Base-by-base conservation (phyloP, 2,888 invertebrate species). In the Elysia crispata region DNA sequence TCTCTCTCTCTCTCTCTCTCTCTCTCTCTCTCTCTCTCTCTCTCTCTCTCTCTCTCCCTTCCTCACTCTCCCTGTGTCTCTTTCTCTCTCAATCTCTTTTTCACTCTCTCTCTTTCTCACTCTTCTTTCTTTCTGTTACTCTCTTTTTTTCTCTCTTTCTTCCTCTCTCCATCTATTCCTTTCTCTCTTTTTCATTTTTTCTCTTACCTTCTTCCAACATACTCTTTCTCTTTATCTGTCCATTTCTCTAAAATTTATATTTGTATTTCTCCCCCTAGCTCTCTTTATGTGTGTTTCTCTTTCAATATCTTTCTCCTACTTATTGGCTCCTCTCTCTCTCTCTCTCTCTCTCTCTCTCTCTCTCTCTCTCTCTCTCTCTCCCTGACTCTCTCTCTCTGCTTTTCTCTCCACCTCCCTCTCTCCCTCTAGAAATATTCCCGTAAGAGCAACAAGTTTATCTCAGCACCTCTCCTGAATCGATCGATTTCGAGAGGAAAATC, bases 21-120 rank as follows among this genome's bases (percentile, higher is more conserved):
- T 33, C 25, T 66, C 64, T 20, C 41, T 41, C 5, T 41, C 30
- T 20, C 25, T 72, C 54, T 70, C 8, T 67, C 67, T 67, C 72
- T 70, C 76, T 69, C 41, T 76, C 23, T 69, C 72, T 67, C 50
- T 62, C 62, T 70, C 70, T 81, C 67, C 64, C 73, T 66, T 41
- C 54, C 73, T 78, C 77, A 78, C 81, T 73, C 57, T 77, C 73
- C 72, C 74, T 78, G 69, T 69, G 50, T 76, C 76, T 69, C 80
- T 76, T 60, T 67, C 73, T 73, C 73, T 72, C 67, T 76, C 60
- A 57, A 60, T 69, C 69, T 77, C 33, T 78, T 67, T 30, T 0
- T 67, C 81, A 57, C 50, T 23, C 66, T 67, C 64, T 66, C 74
- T 62, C 76, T 54, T 20, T 49, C 54, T 41, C 54, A 25, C 18